Conservation (phyloP, 2,797 vertebrate genomes). For the Huso huso region DNA sequence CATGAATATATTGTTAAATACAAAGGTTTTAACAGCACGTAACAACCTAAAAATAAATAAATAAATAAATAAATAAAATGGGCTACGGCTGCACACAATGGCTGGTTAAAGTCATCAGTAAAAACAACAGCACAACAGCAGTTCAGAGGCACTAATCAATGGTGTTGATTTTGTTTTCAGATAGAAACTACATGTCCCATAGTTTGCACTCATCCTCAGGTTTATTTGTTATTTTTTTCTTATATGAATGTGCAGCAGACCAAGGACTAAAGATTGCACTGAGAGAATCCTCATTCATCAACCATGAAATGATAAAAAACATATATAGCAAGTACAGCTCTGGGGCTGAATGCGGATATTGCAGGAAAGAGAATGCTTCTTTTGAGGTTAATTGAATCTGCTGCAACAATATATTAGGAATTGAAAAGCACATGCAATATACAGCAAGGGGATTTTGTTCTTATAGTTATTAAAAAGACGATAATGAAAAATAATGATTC, state of each 20-base stretch:
- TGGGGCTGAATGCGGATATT: background rate
- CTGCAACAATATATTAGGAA: slow-evolving; percentile 16
- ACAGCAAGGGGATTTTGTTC: too few species aligned
- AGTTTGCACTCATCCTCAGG: slow-evolving; percentile 36
- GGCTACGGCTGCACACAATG: too few species aligned
- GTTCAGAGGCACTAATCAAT: too few species aligned
- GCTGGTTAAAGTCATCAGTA: slow-evolving; percentile 20
- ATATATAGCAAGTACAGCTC: slow-evolving; percentile 26
- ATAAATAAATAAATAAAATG: too few species aligned
- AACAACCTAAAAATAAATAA: too few species aligned
- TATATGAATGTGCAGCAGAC: background rate
- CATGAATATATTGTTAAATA: too few species aligned
- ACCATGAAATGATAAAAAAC: slow-evolving; percentile 47
- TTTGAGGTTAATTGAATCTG: slow-evolving; percentile 14
- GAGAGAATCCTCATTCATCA: slow-evolving; percentile 46
- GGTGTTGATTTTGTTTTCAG: too few species aligned
- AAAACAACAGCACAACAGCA: background rate
- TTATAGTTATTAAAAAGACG: too few species aligned
- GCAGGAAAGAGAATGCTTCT: background rate
- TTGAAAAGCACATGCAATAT: background rate
- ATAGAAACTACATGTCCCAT: too few species aligned
- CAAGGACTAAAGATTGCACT: slow-evolving; percentile 35
- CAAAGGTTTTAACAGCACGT: too few species aligned
- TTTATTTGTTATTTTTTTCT: background rate
- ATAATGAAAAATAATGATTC: too few species aligned